Conservation (phyloP, 1,140 invertebrate species). For the Mercenaria mercenaria region DNA sequence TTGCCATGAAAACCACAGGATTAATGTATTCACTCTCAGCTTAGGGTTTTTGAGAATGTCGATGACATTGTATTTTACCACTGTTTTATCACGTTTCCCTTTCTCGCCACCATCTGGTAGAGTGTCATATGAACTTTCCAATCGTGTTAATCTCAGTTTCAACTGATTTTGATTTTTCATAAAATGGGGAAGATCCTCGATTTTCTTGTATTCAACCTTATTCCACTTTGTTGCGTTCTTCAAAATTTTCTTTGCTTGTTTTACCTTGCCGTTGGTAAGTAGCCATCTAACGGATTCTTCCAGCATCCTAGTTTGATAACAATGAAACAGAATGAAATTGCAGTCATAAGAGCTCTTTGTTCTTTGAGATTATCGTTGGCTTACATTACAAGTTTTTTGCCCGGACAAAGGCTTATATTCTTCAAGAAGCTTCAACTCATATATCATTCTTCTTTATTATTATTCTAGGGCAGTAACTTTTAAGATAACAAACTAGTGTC, state of each 20-base stretch:
- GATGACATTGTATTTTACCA: slow-evolving; percentile 57
- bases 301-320: slow-evolving; percentile 69
- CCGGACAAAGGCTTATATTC: no score
- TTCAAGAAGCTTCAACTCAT: no score
- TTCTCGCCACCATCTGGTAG: neutral
- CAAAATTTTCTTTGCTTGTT: slow-evolving; percentile 71
- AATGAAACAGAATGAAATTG: no score
- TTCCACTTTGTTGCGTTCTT: slow-evolving; percentile 74
- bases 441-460: no score
- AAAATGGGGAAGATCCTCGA: neutral
- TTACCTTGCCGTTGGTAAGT: slow-evolving; percentile 69
- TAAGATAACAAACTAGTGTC: no score
- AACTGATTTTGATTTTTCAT: neutral
- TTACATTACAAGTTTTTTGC: no score
- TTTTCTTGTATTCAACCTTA: slow-evolving; percentile 59
- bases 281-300: slow-evolving; percentile 79
- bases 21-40: slow-evolving; percentile 52
- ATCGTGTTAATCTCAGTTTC: no score
- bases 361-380: no score
- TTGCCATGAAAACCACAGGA: slow-evolving; percentile 61
- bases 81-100: neutral
- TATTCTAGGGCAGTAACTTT: no score
- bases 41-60: slow-evolving; percentile 47
- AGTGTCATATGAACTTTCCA: neutral
- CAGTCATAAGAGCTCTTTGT: no score